Evolutionary conservation across 2,888 invertebrate genomes (phyloP), one percentile per base, ranked within the genome.

Genomic region (Xanthia icteritia): DNA sequence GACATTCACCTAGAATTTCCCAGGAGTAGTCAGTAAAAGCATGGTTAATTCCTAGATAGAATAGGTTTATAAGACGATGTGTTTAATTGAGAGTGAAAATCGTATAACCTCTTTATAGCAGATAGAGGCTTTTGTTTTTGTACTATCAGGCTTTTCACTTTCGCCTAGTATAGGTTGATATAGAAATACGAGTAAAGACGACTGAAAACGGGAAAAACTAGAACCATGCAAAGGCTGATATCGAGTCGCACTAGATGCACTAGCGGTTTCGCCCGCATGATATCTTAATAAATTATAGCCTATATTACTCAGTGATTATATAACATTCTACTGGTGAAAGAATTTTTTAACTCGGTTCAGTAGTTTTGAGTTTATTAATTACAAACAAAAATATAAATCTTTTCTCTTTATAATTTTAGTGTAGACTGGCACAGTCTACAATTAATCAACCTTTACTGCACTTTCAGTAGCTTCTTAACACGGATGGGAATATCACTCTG

Each of bases 1-100:
- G n/a, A 27, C 61, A 82, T 58, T 71, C 9, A 67, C 58, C 60
- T 73, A 81, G 66, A 84, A 66, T 27, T 66, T 65, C 51, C 58
- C 64, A 58, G 70, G n/a, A 79, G 64, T 56, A 17, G 54, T 20
- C 48, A 60, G 27, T 56, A 23, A 1, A 9, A 48, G 23, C 11
- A 42, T 70, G 60, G 48, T 61, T 70, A 3, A 27, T 51, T 6
- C 11, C 4, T 42, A 48, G 17, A 58, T 27, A 0, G 6, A 58
- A 27, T 27, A 27, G 6, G 0, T 58, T 13, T 58, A 27, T 5
- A 58, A n/a, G 13, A n/a, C n/a, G n/a, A 11, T 56, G 54, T 54
- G n/a, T 27, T 5, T 11, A 56, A 56, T 11, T 56, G n/a, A 56
- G 58, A 27, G 15, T 58, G 27, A 27, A 58, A 58, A 58, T 58